Conservation (phyloP, 2,888 invertebrate genomes). For the Anthophora plumipes region DNA sequence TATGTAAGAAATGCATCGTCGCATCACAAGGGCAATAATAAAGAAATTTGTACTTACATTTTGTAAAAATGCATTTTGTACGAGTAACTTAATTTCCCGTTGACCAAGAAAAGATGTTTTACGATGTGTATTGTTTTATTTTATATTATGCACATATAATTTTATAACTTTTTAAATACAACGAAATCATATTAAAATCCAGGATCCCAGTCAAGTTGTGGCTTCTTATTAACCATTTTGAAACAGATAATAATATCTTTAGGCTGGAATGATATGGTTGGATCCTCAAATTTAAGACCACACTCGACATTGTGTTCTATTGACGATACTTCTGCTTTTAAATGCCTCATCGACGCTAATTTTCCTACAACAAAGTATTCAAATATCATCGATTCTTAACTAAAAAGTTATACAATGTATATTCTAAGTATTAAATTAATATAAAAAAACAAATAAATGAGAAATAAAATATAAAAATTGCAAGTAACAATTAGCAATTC, state of each 20-base stretch:
- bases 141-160: constrained; percentile 17
- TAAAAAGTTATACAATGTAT: background rate
- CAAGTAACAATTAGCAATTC: background rate
- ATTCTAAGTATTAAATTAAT: constrained; percentile 12
- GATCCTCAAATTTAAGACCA: constrained; percentile 91
- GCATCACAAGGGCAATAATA: constrained; percentile 71
- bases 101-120: constrained; percentile 2
- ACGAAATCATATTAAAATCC: constrained; percentile 87
- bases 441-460: background rate
- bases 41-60: constrained; percentile 81
- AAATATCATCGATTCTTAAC: constrained; percentile 13
- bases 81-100: constrained; percentile 36
- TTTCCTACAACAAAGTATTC: constrained; percentile 86
- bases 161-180: constrained; percentile 25
- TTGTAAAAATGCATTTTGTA: constrained; percentile 58
- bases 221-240: constrained; percentile 87
- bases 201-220: constrained; percentile 93
- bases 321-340: constrained; percentile 94
- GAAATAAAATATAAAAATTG: constrained; percentile 5
- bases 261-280: constrained; percentile 87
- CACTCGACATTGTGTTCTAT: constrained; percentile 95
- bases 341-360: constrained; percentile 93
- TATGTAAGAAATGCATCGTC: constrained; percentile 40
- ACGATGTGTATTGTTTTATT: constrained; percentile 23
- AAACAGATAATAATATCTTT: constrained; percentile 94